Conservation (phyloP, 1,140 invertebrate species). For the Geopemphigus sp. region DNA sequence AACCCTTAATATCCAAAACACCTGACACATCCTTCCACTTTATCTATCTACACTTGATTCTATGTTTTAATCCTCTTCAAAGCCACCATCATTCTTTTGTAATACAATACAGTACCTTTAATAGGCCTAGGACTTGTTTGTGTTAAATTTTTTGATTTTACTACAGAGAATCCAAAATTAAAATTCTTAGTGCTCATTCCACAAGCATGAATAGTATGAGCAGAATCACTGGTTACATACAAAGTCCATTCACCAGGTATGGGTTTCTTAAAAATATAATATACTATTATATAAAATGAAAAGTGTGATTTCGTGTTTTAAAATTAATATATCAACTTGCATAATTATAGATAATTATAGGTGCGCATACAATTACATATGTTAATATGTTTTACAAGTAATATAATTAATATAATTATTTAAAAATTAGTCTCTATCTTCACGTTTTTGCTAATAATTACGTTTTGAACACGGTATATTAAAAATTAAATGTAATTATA, state of each 20-base stretch:
- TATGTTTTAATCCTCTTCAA: no score
- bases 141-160: slow-evolving; percentile 58
- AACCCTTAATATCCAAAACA: no score
- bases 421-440: background rate
- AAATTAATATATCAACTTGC: no score
- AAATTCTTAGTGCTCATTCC: slow-evolving; percentile 67
- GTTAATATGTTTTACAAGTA: background rate
- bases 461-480: background rate
- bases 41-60: no score
- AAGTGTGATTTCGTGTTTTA: no score
- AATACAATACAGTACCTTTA: no score
- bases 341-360: no score
- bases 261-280: slow-evolving; percentile 60
- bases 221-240: slow-evolving; percentile 62
- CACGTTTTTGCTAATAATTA: no score
- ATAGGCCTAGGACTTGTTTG: slow-evolving; percentile 64
- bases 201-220: slow-evolving; percentile 66
- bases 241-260: slow-evolving; percentile 65
- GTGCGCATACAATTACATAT: no score
- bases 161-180: slow-evolving; percentile 66
- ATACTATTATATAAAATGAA: no score
- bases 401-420: background rate
- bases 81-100: no score
- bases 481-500: background rate
- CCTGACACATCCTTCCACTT: no score